phyloP scores from a whole-genome alignment of 2,797 vertebrate genomes.

The Threskiornis aethiopicus region DNA sequence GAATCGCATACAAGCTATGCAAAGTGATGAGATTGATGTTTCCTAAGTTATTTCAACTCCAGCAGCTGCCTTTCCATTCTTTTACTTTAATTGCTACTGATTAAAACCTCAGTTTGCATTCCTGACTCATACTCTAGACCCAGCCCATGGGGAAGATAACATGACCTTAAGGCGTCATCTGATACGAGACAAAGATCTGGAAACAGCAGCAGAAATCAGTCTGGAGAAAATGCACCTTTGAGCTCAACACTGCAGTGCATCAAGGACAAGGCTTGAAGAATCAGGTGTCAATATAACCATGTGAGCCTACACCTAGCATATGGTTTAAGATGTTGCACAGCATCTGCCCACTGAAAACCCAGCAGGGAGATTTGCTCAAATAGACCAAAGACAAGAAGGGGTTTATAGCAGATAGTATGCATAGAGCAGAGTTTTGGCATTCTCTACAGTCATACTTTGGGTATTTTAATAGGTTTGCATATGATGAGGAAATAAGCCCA shows the following conservation, averaged over 20 bases:
- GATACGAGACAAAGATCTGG: not conserved
- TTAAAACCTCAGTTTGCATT: not conserved
- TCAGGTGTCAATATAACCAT: not conserved
- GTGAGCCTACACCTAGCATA: not conserved
- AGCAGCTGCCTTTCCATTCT: not conserved
- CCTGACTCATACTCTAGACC: not conserved
- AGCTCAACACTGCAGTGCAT: not conserved
- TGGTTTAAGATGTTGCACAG: not conserved
- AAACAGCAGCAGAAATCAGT: not conserved
- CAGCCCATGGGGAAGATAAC: not conserved
- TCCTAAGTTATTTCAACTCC: not conserved
- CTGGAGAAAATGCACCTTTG: not conserved
- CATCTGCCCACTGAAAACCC: not conserved
- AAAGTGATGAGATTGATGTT: not conserved
- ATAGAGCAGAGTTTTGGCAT: not conserved
- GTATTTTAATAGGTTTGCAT: not conserved
- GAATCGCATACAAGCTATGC: not conserved
- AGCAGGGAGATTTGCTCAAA: not conserved
- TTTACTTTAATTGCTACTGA: not conserved
- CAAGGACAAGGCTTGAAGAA: not conserved
- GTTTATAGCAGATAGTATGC: not conserved
- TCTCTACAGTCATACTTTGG: not conserved
- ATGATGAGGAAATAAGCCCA: not conserved
- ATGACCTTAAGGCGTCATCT: not conserved
- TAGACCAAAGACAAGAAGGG: not conserved